Evolutionary conservation across 1,140 invertebrate genomes (phyloP), one percentile per base, ranked within the genome.

Genomic region (Coenobita brevimanus): DNA sequence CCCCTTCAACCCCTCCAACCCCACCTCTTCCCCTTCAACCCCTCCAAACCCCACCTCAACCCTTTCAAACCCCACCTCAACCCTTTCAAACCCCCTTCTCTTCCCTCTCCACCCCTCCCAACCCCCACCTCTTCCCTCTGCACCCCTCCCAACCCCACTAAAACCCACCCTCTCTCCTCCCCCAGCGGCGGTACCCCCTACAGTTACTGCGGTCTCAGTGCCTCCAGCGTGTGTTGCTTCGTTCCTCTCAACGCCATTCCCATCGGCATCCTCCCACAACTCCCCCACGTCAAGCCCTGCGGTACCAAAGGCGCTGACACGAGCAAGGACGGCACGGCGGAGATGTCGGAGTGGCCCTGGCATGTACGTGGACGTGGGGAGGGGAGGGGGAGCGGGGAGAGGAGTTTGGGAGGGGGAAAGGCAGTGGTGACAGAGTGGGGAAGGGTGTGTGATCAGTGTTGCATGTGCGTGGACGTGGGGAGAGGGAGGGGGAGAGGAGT

Each of bases 361-460:
- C 93, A 93, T 91, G 93, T 93, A 90, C 93, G 92, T 92, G 60
- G n/a, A n/a, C n/a, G n/a, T n/a, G n/a, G n/a, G n/a, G n/a, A n/a
- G n/a, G n/a, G n/a, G n/a, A n/a, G n/a, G n/a, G n/a, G n/a, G n/a
- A n/a, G n/a, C n/a, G n/a, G n/a, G n/a, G n/a, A n/a, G n/a, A n/a
- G n/a, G n/a, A n/a, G n/a, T n/a, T n/a, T n/a, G n/a, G n/a, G n/a
- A n/a, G n/a, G n/a, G n/a, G n/a, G n/a, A n/a, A n/a, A n/a, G n/a
- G n/a, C n/a, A n/a, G n/a, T n/a, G n/a, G n/a, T n/a, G n/a, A n/a
- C n/a, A n/a, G n/a, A n/a, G n/a, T n/a, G n/a, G n/a, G n/a, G n/a
- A n/a, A n/a, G n/a, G n/a, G n/a, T n/a, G n/a, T n/a, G n/a, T n/a
- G n/a, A n/a, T n/a, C n/a, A n/a, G n/a, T n/a, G n/a, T n/a, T n/a